phyloP scores from a whole-genome alignment of 2,113 vertebrate species.

The Amphilophus citrinellus region DNA sequence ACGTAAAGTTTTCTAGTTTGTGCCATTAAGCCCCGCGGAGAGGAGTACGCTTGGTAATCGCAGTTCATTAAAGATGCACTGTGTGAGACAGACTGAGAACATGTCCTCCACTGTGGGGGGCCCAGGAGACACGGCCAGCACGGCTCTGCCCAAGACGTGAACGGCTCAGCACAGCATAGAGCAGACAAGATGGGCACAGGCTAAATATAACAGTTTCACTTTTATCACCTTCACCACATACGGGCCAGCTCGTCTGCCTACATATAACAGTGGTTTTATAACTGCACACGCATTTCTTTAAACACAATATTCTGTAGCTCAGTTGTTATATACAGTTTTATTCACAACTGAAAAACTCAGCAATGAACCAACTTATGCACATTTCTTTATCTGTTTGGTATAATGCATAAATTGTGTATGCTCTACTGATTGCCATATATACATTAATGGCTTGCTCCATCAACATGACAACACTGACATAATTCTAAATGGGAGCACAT shows the following conservation, averaged over 20 bases:
- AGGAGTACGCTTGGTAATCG: slow-evolving; percentile 55
- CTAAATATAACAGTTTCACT: slow-evolving; percentile 53
- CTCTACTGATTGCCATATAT: slow-evolving; percentile 85
- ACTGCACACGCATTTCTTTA: slow-evolving; percentile 52
- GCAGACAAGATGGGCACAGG: slow-evolving; percentile 29
- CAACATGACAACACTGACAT: slow-evolving; percentile 85
- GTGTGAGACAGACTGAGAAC: slow-evolving; percentile 63
- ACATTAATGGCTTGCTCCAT: slow-evolving; percentile 87
- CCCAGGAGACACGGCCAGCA: slow-evolving; percentile 42
- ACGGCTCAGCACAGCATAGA: slow-evolving; percentile 22
- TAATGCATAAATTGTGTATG: slow-evolving; percentile 84
- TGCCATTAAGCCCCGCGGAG: slow-evolving; percentile 50
- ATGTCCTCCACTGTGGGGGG: slow-evolving; percentile 35
- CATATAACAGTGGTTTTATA: slow-evolving; percentile 5
- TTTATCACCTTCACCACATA: slow-evolving; percentile 19
- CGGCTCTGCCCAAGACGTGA: slow-evolving; percentile 36
- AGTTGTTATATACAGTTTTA: slow-evolving; percentile 88
- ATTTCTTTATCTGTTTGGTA: slow-evolving; percentile 83
- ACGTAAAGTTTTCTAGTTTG: slow-evolving; percentile 44
- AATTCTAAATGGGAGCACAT: slow-evolving; percentile 83
- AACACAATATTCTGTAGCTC: slow-evolving; percentile 57
- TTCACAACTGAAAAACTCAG: slow-evolving; percentile 94
- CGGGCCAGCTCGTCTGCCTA: slow-evolving; percentile 4
- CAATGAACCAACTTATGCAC: slow-evolving; percentile 83
- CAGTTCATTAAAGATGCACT: slow-evolving; percentile 73